These are phyloP conservation scores for Phorcus lineatus DNA, from an alignment of 2,888 invertebrate species.

Conservation along the genomic window DNA sequence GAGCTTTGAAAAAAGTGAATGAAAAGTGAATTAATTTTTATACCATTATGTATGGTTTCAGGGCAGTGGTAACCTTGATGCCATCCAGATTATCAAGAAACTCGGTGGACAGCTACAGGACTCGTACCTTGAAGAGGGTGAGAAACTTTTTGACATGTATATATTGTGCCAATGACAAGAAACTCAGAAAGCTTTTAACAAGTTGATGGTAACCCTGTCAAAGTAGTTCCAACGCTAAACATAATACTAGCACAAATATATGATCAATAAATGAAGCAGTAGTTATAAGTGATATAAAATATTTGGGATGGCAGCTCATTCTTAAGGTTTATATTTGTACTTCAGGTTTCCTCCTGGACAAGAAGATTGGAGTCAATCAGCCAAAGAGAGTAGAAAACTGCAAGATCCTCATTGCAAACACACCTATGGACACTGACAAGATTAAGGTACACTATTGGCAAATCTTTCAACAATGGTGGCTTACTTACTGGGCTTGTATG, in stretches of 20 bases:
- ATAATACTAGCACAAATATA: too few species aligned
- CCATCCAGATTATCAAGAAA: conserved; percentile 98
- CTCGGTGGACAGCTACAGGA: conserved; percentile 94
- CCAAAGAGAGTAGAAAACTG: conserved; percentile 97
- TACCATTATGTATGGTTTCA: conserved; percentile 36
- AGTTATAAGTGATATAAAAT: too few species aligned
- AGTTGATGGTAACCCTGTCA: too few species aligned
- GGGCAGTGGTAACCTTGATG: conserved; percentile 94
- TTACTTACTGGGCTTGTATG: too few species aligned
- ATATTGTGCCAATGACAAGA: too few species aligned
- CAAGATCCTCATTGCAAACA: conserved; percentile 97
- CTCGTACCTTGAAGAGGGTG: conserved; percentile 91
- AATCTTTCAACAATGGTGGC: too few species aligned
- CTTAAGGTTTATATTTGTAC: too few species aligned
- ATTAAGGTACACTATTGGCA: conserved; percentile 84
- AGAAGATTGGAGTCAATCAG: conserved; percentile 97
- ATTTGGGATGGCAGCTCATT: too few species aligned
- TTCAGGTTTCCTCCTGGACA: conserved; percentile 91
- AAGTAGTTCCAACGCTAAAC: too few species aligned
- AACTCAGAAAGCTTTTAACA: too few species aligned
- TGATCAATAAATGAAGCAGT: too few species aligned
- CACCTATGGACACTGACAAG: conserved; percentile 99
- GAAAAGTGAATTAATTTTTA: not conserved
- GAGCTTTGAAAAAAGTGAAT: not conserved
- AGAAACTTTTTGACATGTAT: not conserved